Conservation (phyloP, 2,113 vertebrate genomes). For the Syrrhaptes paradoxus region DNA sequence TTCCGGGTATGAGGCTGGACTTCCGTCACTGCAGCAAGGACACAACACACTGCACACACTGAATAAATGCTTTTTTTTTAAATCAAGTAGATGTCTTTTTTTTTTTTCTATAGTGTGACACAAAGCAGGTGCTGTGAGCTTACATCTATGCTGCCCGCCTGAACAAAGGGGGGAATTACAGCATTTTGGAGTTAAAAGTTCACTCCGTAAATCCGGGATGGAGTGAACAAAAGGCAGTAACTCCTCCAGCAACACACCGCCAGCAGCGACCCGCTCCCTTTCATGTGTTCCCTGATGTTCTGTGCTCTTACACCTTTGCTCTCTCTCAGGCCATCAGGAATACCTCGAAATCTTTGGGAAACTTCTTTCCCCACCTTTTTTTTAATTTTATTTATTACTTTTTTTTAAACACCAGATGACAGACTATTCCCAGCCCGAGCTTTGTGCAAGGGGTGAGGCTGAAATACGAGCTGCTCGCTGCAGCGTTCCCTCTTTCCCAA, state of each 20-base stretch:
- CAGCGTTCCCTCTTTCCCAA: not conserved
- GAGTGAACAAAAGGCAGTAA: not conserved
- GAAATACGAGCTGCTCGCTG: not conserved
- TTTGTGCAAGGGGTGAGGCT: not conserved
- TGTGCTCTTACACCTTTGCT: not conserved
- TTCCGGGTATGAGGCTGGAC: not conserved
- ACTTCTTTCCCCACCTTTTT: not conserved
- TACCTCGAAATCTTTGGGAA: not conserved
- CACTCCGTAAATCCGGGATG: not conserved
- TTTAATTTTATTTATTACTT: too few relatives aligned
- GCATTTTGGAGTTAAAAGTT: not conserved
- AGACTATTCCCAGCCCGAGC: not conserved
- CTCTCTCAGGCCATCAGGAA: not conserved
- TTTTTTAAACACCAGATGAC: too few relatives aligned
- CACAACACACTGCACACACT: rapidly evolving
- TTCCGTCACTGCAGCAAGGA: not conserved
- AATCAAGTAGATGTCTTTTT: not conserved
- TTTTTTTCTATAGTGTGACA: not conserved
- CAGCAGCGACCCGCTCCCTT: not conserved
- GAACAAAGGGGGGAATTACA: not conserved
- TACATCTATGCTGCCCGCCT: rapidly evolving
- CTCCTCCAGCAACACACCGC: not conserved
- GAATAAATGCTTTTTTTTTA: not conserved
- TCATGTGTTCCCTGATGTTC: not conserved
- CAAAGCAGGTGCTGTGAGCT: not conserved